Percentiles rank a stretch among this genome's conserved stretches.
phyloP scores from a whole-genome alignment of 2,888 invertebrate genomes.

The Ernsta delagoae region DNA sequence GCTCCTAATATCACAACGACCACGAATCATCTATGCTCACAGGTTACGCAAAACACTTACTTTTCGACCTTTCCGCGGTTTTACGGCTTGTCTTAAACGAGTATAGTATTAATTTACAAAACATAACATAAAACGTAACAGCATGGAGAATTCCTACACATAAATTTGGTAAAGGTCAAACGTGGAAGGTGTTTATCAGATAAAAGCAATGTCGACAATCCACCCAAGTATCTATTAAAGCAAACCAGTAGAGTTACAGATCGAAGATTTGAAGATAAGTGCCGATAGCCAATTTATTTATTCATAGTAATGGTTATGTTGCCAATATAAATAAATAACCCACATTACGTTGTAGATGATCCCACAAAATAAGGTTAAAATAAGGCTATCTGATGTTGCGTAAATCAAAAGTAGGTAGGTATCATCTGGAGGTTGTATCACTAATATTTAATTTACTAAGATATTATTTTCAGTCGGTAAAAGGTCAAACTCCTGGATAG shows the following conservation, averaged over 20 bases:
- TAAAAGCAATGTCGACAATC: slow-evolving; percentile 33
- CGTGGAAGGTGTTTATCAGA: slow-evolving; percentile 27
- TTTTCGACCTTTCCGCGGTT: slow-evolving; percentile 11
- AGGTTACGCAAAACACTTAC: slow-evolving; percentile 7
- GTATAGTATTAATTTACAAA: slow-evolving; percentile 29
- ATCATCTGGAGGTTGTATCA: neutral
- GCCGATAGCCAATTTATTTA: slow-evolving; percentile 15
- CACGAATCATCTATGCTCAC: no score
- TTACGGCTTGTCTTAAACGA: slow-evolving; percentile 17
- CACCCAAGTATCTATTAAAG: slow-evolving; percentile 4
- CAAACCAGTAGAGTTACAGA: slow-evolving; percentile 26
- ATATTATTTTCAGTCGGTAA: no score
- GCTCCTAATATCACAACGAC: no score
- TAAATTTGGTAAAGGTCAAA: slow-evolving; percentile 32
- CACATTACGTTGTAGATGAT: neutral
- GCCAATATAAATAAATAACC: slow-evolving; percentile 7
- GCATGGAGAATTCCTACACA: slow-evolving; percentile 29
- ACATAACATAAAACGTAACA: slow-evolving; percentile 31
- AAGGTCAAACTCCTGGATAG: no score
- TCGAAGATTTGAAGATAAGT: slow-evolving; percentile 28
- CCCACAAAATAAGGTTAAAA: neutral
- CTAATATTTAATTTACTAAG: no score
- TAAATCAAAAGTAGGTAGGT: neutral
- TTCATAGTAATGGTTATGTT: slow-evolving; percentile 14
- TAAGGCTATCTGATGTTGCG: neutral